phyloP scores from a whole-genome alignment of 2,888 invertebrate genomes.

The Andrena bucephala region DNA sequence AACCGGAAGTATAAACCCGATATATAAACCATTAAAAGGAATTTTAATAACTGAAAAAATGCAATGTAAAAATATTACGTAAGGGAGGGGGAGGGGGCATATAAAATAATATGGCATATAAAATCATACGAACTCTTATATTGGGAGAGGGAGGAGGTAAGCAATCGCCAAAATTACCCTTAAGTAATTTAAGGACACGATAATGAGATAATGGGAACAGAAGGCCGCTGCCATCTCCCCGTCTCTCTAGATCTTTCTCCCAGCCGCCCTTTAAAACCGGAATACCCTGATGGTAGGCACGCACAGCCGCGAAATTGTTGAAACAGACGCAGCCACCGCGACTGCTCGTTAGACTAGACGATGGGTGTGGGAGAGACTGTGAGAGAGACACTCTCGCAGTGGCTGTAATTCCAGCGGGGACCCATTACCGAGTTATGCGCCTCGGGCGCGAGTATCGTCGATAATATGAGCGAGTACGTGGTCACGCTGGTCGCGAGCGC shows the following conservation, averaged over 20 bases:
- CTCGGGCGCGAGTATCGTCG: slow-evolving; percentile 42
- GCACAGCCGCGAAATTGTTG: slow-evolving; percentile 57
- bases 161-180: too few relatives aligned
- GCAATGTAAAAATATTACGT: too few relatives aligned
- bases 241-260: slow-evolving; percentile 4
- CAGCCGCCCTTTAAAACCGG: neutral
- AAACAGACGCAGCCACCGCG: slow-evolving; percentile 66
- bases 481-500: too few relatives aligned
- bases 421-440: slow-evolving; percentile 54
- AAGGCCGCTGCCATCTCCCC: slow-evolving; percentile 44
- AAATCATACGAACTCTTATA: too few relatives aligned
- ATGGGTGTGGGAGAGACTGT: slow-evolving; percentile 46
- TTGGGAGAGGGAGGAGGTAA: too few relatives aligned
- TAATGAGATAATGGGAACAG: slow-evolving; percentile 46
- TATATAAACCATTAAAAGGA: too few relatives aligned
- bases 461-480: slow-evolving; percentile 26
- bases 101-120: too few relatives aligned
- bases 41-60: too few relatives aligned
- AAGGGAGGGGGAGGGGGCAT: too few relatives aligned
- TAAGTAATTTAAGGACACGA: neutral
- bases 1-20: too few relatives aligned
- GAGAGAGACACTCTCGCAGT: slow-evolving; percentile 10
- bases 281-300: slow-evolving; percentile 21
- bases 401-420: slow-evolving; percentile 68
- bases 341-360: slow-evolving; percentile 70